Evolutionary conservation across 1,140 invertebrate genomes (phyloP).

Genomic region (Magallana ariakensis): DNA sequence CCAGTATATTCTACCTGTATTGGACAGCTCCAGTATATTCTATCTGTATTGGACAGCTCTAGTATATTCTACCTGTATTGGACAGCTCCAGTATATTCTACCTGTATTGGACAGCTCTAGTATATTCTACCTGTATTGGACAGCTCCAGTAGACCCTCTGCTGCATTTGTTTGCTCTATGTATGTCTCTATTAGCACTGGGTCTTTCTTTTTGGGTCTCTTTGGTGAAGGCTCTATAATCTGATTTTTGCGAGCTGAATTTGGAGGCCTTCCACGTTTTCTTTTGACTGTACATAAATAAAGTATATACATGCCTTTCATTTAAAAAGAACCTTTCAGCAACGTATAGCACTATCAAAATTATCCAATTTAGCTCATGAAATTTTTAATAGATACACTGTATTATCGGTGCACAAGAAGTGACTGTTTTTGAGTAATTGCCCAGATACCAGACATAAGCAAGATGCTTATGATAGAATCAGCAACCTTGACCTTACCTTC

Average conservation of each 20-base stretch:
- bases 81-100: no score
- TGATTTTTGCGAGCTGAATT: neutral
- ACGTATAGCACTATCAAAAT: no score
- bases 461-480: neutral
- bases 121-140: constrained; percentile 75
- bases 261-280: constrained; percentile 74
- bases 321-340: no score
- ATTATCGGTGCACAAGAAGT: no score
- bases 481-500: neutral
- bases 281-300: constrained; percentile 59
- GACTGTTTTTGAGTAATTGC: no score
- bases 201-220: constrained; percentile 39
- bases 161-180: constrained; percentile 66
- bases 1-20: no score
- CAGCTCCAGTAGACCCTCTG: constrained; percentile 73
- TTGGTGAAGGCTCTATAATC: neutral
- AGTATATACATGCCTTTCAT: no score
- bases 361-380: no score
- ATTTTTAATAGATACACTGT: no score
- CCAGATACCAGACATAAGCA: neutral
- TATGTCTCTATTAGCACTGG: constrained; percentile 40
- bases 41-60: no score
- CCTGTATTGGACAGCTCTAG: constrained; percentile 70
- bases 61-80: no score
- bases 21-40: no score